Conservation (phyloP, 1,140 invertebrate genomes). For the Nylanderia fulva region DNA sequence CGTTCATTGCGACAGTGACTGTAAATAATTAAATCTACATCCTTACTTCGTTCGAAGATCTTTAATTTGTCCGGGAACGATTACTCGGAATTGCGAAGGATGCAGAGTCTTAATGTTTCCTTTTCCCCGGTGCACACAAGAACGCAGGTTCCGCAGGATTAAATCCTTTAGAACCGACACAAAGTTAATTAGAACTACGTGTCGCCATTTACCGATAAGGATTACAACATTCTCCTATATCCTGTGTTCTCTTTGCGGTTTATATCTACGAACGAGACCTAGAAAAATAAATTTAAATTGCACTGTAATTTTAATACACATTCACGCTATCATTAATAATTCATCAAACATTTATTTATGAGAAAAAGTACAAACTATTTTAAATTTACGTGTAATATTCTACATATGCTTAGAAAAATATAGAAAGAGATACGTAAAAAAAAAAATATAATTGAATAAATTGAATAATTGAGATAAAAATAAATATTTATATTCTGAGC, state of each 20-base stretch:
- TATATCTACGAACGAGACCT: neutral
- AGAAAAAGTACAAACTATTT: neutral
- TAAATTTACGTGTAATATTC: neutral
- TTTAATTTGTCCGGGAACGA: conserved; percentile 58
- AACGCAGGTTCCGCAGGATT: conserved; percentile 69
- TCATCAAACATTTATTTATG: neutral
- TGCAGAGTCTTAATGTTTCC: conserved; percentile 66
- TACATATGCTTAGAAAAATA: neutral
- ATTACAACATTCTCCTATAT: conserved; percentile 41
- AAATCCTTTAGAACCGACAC: conserved; percentile 66
- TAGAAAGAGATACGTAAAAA: no score
- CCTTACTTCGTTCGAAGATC: conserved; percentile 21
- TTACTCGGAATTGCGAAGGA: conserved; percentile 65
- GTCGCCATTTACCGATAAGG: conserved; percentile 66
- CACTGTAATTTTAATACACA: conserved; percentile 4
- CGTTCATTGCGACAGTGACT: neutral
- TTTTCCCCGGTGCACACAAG: neutral
- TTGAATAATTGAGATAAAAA: neutral
- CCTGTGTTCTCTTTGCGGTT: neutral
- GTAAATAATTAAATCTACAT: conserved; percentile 46
- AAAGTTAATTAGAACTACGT: conserved; percentile 74
- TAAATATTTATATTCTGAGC: neutral
- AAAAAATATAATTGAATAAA: neutral
- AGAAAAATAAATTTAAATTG: conserved; percentile 13
- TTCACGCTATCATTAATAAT: neutral